Conservation (phyloP, 2,113 vertebrate genomes). For the Epinephelus moara region DNA sequence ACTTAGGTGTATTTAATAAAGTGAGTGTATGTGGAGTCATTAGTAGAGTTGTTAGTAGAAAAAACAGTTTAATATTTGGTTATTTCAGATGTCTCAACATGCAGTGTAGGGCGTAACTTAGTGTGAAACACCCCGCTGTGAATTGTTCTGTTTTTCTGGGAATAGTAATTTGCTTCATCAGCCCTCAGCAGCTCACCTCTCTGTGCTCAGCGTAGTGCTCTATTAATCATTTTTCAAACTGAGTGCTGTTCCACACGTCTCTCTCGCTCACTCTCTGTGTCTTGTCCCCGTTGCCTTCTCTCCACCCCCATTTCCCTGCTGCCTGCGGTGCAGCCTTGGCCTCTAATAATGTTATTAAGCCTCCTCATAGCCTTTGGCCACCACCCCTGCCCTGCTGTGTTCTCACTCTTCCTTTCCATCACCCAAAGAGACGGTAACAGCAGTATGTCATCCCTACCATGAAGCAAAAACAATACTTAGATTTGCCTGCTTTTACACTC, state of each 20-base stretch:
- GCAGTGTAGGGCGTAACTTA: slow-evolving; percentile 12
- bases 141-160: slow-evolving; percentile 58
- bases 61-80: slow-evolving; percentile 7
- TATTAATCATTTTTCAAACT: slow-evolving; percentile 61
- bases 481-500: slow-evolving; percentile 13
- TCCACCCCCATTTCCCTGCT: slow-evolving; percentile 29
- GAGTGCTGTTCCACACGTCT: slow-evolving; percentile 16
- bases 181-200: slow-evolving; percentile 34
- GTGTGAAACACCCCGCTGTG: slow-evolving; percentile 15
- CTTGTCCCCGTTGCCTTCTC: slow-evolving; percentile 22
- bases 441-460: slow-evolving; percentile 31
- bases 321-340: slow-evolving; percentile 40
- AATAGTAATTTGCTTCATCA: slow-evolving; percentile 54
- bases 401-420: slow-evolving; percentile 55
- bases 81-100: not conserved
- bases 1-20: too few relatives aligned
- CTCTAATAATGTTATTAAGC: slow-evolving; percentile 79
- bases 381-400: slow-evolving; percentile 65
- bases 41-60: not conserved
- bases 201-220: slow-evolving; percentile 47
- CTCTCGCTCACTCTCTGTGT: slow-evolving; percentile 30
- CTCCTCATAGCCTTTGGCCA: slow-evolving; percentile 64
- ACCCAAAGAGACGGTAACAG: slow-evolving; percentile 53
- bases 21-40: not conserved
- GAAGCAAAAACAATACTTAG: slow-evolving; percentile 32